A percentile compares a stretch with the other conserved stretches of the same genome.
Conservation (phyloP, 2,888 invertebrate genomes). For the Synanthedon andrenaeformis region DNA sequence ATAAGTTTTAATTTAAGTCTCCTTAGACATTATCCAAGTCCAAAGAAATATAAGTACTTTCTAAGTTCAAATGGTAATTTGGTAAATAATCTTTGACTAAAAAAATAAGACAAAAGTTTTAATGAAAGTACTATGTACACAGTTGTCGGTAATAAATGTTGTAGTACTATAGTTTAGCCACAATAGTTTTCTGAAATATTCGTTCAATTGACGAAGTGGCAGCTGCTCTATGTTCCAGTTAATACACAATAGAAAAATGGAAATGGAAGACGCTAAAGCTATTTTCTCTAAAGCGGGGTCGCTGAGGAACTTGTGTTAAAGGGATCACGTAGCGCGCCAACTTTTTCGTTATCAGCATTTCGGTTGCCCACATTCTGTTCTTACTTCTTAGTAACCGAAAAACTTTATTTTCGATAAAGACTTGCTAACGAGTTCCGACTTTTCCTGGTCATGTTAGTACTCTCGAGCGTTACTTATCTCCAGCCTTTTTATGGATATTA, state of each 20-base stretch:
- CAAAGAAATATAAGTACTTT: too few relatives aligned
- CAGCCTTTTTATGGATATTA: too few relatives aligned
- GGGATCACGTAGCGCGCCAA: slow-evolving; percentile 34
- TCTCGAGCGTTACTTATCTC: slow-evolving; percentile 1
- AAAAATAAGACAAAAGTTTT: too few relatives aligned
- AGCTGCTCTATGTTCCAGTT: neutral
- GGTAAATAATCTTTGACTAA: too few relatives aligned
- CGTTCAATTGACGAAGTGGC: neutral
- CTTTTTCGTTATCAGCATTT: slow-evolving; percentile 39
- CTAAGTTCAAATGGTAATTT: too few relatives aligned
- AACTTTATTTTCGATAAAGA: slow-evolving; percentile 42
- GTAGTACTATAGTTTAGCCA: too few relatives aligned
- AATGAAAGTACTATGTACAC: too few relatives aligned
- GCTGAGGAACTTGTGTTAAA: slow-evolving; percentile 25
- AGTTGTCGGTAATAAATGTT: too few relatives aligned
- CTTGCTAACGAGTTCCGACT: slow-evolving; percentile 43
- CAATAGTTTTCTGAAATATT: too few relatives aligned
- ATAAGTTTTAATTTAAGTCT: too few relatives aligned
- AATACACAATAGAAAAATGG: neutral
- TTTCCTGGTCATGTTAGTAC: slow-evolving; percentile 20
- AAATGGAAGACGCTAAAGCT: slow-evolving; percentile 12
- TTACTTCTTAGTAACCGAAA: slow-evolving; percentile 11
- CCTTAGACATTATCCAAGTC: too few relatives aligned
- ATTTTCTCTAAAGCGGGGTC: slow-evolving; percentile 8
- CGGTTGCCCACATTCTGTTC: slow-evolving; percentile 22